These are phyloP conservation scores for Mycalesis mineus DNA, from an alignment of 2,888 invertebrate genomes.

Conservation along the genomic window DNA sequence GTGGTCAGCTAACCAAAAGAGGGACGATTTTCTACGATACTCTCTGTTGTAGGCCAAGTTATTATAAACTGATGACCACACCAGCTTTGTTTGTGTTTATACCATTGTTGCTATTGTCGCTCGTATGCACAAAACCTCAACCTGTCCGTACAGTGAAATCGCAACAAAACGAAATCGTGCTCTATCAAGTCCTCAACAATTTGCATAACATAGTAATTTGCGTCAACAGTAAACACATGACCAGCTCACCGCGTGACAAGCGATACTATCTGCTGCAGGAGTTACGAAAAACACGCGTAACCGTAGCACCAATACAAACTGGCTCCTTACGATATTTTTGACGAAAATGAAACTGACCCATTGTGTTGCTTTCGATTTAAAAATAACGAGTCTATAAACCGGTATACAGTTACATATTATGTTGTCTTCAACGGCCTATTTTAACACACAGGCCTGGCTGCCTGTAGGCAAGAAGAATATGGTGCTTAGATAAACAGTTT, in stretches of 20 bases:
- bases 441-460: no score
- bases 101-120: no score
- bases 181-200: conserved; percentile 18
- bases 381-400: conserved; percentile 13
- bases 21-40: no score
- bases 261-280: neutral
- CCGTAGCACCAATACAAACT: conserved; percentile 37
- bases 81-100: no score
- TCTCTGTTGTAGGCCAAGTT: no score
- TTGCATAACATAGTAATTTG: conserved; percentile 24
- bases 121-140: neutral
- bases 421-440: no score
- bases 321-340: conserved; percentile 38
- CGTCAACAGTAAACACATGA: conserved; percentile 18
- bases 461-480: no score
- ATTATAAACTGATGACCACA: no score
- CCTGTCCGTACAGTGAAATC: conserved; percentile 9
- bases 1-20: no score
- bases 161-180: conserved; percentile 18
- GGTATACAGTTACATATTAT: neutral
- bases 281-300: conserved; percentile 41
- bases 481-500: no score
- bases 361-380: conserved; percentile 22
- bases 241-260: conserved; percentile 19
- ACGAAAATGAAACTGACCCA: conserved; percentile 32